A percentile compares a stretch with the other conserved stretches of the same genome.
Conservation (phyloP, 2,797 vertebrate genomes). For the Premnoplex brunnescens region DNA sequence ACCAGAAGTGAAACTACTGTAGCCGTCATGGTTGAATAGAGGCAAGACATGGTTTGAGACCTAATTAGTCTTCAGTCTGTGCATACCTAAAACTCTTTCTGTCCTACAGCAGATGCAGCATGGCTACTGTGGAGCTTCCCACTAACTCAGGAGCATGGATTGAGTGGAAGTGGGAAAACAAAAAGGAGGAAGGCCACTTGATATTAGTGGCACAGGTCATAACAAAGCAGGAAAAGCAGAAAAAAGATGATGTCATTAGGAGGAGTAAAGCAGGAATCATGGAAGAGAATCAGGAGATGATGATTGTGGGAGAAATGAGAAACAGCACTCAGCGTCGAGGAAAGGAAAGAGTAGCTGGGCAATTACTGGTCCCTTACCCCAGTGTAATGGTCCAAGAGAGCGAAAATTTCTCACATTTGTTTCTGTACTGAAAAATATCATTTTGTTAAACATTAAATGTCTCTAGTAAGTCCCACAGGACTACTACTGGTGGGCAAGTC, state of each 20-base stretch:
- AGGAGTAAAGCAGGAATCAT: not conserved
- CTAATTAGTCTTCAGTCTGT: not conserved
- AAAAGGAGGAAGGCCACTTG: not conserved
- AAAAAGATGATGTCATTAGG: not conserved
- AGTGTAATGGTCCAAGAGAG: not conserved
- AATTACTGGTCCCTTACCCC: not conserved
- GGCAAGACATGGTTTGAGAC: not conserved
- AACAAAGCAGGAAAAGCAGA: not conserved
- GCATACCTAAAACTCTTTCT: not conserved
- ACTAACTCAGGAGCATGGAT: not conserved
- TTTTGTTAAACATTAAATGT: not conserved
- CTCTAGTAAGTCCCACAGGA: not conserved
- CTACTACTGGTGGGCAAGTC: fast-evolving
- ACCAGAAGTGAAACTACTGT: not conserved
- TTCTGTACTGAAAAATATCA: not conserved
- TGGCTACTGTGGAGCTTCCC: not conserved
- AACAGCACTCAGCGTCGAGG: not conserved
- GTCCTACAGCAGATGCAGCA: not conserved
- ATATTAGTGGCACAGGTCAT: not conserved
- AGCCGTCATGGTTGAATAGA: not conserved
- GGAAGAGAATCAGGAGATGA: not conserved
- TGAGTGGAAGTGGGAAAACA: not conserved
- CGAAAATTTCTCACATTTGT: not conserved
- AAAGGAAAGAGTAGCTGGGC: not conserved
- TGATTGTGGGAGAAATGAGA: not conserved